Evolutionary conservation across 2,113 vertebrate species (phyloP), one percentile per base, ranked within the genome.

Genomic region (Gnathochromis pfefferi): DNA sequence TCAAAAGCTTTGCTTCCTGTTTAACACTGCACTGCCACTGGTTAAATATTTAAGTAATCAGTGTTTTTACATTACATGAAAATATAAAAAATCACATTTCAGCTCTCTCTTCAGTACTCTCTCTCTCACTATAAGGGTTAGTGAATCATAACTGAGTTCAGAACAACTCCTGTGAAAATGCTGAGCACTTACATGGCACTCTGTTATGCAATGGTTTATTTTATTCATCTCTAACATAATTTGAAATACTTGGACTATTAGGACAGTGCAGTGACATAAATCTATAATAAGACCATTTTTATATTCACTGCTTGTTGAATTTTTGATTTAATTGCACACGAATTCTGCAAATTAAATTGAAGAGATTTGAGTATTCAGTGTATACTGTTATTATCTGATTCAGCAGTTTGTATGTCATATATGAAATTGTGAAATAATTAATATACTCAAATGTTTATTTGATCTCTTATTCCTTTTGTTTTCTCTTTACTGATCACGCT

Each of bases 391-490:
- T 28, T 4, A 81, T 60, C 38, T 8, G 21, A 81, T 42, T 45
- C 9, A 81, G 16, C 13, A 6, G 16, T 51, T 26, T 31, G 10
- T 31, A 31, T 78, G 16, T 8, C 16, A 13, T n/a, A 78, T 49
- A 31, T 31, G 21, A 0, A 12, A 49, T 33, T 0, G 17, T 78
- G 26, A 51, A 33, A 78, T 13, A 31, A 49, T 31, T 49, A 1
- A 0, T 42, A 26, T n/a, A 10, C n/a, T 47, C 9, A 47, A 75
- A 81, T 51, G 31, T 83, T 33, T 6, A 31, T 19, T 79, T 10
- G 19, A 40, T 14, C 9, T 78, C 8, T 35, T 23, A 80, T 31
- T 16, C 55, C 12, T 28, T 17, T 28, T 21, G 11, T 47, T 81
- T 5, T 4, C 28, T 79, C 57, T 3, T 58, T 55, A 63, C 10